A percentile compares a stretch with the other conserved stretches of the same genome.
These are phyloP conservation scores for Passer domesticus DNA, from an alignment of 2,113 vertebrate species.

Conservation along the genomic window DNA sequence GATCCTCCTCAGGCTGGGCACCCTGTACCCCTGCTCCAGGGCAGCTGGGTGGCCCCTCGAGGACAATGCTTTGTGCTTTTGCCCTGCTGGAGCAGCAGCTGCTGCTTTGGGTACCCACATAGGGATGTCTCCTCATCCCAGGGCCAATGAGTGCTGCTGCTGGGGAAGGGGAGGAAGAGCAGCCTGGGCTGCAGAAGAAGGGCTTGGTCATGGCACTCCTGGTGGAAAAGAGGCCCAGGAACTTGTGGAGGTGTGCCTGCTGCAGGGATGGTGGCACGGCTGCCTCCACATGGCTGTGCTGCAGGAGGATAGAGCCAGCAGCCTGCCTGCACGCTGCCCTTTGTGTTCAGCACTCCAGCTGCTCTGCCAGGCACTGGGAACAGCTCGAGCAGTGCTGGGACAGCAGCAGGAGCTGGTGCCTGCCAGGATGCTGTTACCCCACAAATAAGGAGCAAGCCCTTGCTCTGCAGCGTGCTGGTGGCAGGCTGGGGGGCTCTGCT, in stretches of 20 bases:
- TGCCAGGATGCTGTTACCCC: background rate
- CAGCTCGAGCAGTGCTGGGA: background rate
- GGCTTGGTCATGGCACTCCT: background rate
- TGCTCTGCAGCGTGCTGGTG: background rate
- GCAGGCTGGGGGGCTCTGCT: background rate
- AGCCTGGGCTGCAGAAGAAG: background rate
- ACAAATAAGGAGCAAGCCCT: background rate
- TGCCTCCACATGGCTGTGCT: rapidly evolving
- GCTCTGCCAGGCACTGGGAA: rapidly evolving
- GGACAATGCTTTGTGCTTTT: rapidly evolving
- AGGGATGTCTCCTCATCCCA: rapidly evolving
- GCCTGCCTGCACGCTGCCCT: background rate
- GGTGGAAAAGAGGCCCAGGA: background rate
- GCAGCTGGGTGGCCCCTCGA: rapidly evolving
- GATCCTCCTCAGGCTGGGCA: background rate
- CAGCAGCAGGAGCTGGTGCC: background rate
- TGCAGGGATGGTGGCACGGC: background rate
- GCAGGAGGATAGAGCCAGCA: background rate
- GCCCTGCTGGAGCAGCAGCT: rapidly evolving
- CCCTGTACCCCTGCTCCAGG: background rate
- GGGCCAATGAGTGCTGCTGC: background rate
- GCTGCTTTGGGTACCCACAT: background rate
- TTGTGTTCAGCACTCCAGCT: rapidly evolving
- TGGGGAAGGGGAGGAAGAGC: background rate
- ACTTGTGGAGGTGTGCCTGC: background rate